phyloP scores from a whole-genome alignment of 2,113 vertebrate species.

The Terrapene triunguis region DNA sequence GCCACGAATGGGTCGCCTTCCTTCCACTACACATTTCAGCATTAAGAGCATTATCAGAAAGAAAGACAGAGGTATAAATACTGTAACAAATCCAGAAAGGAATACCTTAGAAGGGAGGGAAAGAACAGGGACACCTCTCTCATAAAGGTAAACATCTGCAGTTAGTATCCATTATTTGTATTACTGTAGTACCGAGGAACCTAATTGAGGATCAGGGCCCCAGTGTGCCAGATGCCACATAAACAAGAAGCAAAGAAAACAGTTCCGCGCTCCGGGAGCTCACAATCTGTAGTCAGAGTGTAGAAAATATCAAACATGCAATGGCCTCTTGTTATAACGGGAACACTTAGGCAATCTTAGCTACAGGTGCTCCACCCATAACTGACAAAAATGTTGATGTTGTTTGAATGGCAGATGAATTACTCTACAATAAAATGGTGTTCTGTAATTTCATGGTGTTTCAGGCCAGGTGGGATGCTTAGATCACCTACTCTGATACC shows the following conservation, averaged over 20 bases:
- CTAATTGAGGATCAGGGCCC: neutral
- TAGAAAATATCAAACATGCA: rapidly evolving
- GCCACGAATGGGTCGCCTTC: neutral
- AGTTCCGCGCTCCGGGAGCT: neutral
- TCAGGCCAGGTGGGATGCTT: neutral
- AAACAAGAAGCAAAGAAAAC: neutral
- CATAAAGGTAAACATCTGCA: neutral
- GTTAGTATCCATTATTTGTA: neutral
- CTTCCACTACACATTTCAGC: neutral
- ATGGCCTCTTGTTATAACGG: neutral
- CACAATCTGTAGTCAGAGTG: neutral
- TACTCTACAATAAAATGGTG: neutral
- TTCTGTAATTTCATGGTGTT: neutral
- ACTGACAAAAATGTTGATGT: neutral
- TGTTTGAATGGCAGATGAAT: neutral
- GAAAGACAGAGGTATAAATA: too few relatives aligned
- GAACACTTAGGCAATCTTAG: neutral
- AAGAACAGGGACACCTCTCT: neutral
- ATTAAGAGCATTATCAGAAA: neutral
- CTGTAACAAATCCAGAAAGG: neutral
- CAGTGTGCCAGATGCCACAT: neutral
- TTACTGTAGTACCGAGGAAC: neutral
- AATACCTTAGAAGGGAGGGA: neutral
- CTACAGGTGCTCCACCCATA: neutral
- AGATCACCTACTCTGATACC: neutral